A percentile compares a stretch with the other conserved stretches of the same genome.
Evolutionary conservation across 2,888 invertebrate genomes (phyloP).

Genomic region (Agrochola lota): DNA sequence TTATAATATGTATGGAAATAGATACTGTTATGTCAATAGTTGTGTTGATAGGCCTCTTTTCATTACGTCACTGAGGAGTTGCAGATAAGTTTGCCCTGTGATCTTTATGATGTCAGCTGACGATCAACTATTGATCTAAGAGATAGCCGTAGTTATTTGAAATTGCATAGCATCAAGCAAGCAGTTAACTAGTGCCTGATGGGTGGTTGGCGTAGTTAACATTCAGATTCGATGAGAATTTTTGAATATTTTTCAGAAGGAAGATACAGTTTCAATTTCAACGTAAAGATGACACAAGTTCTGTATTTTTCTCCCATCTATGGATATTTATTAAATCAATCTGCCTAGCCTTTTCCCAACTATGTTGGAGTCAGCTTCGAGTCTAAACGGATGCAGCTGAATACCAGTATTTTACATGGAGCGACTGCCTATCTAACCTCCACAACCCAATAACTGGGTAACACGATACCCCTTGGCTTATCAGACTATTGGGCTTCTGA

Average conservation of each 20-base stretch:
- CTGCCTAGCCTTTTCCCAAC: not conserved
- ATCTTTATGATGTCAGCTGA: conserved; percentile 14
- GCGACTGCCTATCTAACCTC: no score
- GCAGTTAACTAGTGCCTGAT: not conserved
- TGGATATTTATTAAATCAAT: not conserved
- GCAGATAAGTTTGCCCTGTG: conserved; percentile 18
- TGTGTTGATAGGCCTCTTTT: not conserved
- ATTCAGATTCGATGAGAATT: not conserved
- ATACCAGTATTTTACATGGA: no score
- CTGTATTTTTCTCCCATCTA: not conserved
- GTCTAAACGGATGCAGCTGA: not conserved
- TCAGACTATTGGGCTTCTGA: no score
- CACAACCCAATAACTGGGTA: no score
- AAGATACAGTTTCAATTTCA: not conserved
- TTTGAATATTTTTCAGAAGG: not conserved
- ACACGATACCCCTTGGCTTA: no score
- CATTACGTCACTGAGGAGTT: conserved; percentile 7
- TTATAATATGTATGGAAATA: no score
- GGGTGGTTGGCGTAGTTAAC: not conserved
- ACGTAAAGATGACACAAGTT: not conserved
- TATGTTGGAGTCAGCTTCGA: not conserved
- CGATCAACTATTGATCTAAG: conserved; percentile 1
- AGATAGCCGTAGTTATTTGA: not conserved
- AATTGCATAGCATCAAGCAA: conserved; percentile 1
- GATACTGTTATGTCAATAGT: not conserved